Conservation (phyloP, 1,140 invertebrate genomes). For the Elysia chlorotica region DNA sequence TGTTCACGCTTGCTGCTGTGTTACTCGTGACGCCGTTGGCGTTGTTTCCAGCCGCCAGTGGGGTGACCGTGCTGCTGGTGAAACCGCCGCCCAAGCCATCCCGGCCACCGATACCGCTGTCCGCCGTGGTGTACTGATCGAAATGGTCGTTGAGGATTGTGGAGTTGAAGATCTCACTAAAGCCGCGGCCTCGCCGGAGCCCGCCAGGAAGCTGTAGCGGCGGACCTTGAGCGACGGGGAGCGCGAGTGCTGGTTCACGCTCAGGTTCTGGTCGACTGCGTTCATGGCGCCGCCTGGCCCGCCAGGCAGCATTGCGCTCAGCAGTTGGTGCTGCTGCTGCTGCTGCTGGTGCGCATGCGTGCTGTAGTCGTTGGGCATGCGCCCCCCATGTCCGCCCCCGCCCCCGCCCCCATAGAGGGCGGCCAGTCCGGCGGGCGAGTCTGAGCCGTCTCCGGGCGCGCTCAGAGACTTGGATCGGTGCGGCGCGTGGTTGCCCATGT, state of each 20-base stretch:
- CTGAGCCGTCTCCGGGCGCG: constrained; percentile 29
- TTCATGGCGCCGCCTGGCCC: background rate
- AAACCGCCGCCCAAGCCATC: constrained; percentile 33
- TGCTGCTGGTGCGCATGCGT: constrained; percentile 26
- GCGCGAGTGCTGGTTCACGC: constrained; percentile 36
- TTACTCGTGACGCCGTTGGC: constrained; percentile 15
- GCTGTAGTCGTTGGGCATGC: constrained; percentile 26
- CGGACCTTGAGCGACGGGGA: constrained; percentile 51
- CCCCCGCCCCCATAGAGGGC: constrained; percentile 13
- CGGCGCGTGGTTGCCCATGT: constrained; percentile 52
- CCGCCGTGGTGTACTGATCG: constrained; percentile 84
- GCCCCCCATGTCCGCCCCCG: constrained; percentile 23
- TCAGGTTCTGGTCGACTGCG: background rate
- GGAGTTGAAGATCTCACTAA: constrained; percentile 58
- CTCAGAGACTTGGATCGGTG: constrained; percentile 49
- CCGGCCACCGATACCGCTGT: constrained; percentile 55
- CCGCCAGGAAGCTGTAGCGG: constrained; percentile 59
- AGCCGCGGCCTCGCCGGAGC: constrained; percentile 50
- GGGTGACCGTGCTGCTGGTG: background rate
- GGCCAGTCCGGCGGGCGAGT: constrained; percentile 15
- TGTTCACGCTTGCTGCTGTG: constrained; percentile 19
- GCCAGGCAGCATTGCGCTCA: constrained; percentile 27
- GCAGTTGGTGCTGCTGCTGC: constrained; percentile 26
- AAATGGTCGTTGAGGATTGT: constrained; percentile 72
- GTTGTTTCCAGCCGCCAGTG: no score